A percentile compares a stretch with the other conserved stretches of the same genome.
phyloP scores from a whole-genome alignment of 2,888 invertebrate genomes.

The Dexiosoma caninum region DNA sequence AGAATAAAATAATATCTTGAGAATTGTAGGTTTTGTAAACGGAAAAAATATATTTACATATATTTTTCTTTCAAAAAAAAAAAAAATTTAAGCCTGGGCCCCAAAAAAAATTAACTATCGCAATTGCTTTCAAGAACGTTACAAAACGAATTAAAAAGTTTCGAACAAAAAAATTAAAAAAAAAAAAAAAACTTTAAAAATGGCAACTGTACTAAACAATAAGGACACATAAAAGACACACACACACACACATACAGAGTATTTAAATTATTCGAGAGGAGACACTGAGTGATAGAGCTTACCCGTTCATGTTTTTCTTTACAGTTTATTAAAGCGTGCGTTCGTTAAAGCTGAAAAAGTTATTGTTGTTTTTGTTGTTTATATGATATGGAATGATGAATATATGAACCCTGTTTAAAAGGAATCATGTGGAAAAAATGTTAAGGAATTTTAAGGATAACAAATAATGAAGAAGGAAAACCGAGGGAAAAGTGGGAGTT shows the following conservation, averaged over 20 bases:
- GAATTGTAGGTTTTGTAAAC: no score
- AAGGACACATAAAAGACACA: background rate
- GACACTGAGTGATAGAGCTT: constrained; percentile 36
- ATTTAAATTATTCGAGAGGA: background rate
- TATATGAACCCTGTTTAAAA: background rate
- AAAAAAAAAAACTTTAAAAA: background rate
- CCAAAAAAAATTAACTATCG: constrained; percentile 32
- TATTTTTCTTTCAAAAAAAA: no score
- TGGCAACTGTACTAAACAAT: background rate
- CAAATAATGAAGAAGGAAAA: background rate
- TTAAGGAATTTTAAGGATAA: background rate
- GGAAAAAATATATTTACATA: no score
- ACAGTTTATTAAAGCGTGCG: constrained; percentile 54
- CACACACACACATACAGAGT: background rate
- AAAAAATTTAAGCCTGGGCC: background rate
- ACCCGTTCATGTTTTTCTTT: constrained; percentile 51
- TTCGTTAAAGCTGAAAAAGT: constrained; percentile 50
- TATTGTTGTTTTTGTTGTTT: constrained; percentile 4
- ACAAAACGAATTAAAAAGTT: background rate
- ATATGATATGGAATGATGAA: constrained; percentile 21
- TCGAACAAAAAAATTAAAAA: background rate
- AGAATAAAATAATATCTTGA: no score
- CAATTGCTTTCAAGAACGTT: constrained; percentile 35
- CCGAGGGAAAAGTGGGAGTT: background rate
- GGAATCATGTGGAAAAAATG: background rate